Conservation (phyloP, 2,888 invertebrate species). For the Koerneria pararmatus region DNA sequence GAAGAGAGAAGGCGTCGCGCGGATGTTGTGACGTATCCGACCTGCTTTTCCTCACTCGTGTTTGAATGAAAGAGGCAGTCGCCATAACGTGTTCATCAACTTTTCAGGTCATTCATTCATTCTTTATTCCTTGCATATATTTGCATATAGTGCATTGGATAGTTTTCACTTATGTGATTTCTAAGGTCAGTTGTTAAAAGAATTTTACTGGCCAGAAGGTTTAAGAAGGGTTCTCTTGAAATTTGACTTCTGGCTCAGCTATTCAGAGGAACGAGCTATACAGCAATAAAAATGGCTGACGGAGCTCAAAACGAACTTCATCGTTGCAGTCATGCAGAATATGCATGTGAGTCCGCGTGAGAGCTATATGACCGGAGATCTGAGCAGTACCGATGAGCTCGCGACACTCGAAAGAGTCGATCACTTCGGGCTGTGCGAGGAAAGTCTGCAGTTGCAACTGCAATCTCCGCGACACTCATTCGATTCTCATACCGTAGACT, state of each 20-base stretch:
- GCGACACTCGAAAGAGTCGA: slow-evolving; percentile 83
- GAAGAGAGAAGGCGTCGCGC: slow-evolving; percentile 82
- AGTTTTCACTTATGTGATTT: too few relatives aligned
- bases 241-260: background rate
- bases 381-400: slow-evolving; percentile 76
- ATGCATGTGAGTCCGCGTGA: slow-evolving; percentile 52
- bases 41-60: too few relatives aligned
- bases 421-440: slow-evolving; percentile 71
- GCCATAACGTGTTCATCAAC: too few relatives aligned
- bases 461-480: slow-evolving; percentile 16
- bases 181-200: too few relatives aligned
- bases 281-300: background rate
- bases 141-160: too few relatives aligned
- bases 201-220: too few relatives aligned
- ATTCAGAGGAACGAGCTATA: background rate
- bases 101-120: too few relatives aligned
- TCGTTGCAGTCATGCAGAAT: slow-evolving; percentile 38
- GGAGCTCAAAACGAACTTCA: too few relatives aligned
- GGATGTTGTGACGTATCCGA: slow-evolving; percentile 77
- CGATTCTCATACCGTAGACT: background rate
- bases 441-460: slow-evolving; percentile 33
- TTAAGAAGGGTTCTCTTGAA: too few relatives aligned
- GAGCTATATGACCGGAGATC: slow-evolving; percentile 41
- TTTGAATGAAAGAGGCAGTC: too few relatives aligned
- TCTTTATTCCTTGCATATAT: too few relatives aligned